Conservation (phyloP, 2,113 vertebrate genomes). For the Lamprotornis superbus region DNA sequence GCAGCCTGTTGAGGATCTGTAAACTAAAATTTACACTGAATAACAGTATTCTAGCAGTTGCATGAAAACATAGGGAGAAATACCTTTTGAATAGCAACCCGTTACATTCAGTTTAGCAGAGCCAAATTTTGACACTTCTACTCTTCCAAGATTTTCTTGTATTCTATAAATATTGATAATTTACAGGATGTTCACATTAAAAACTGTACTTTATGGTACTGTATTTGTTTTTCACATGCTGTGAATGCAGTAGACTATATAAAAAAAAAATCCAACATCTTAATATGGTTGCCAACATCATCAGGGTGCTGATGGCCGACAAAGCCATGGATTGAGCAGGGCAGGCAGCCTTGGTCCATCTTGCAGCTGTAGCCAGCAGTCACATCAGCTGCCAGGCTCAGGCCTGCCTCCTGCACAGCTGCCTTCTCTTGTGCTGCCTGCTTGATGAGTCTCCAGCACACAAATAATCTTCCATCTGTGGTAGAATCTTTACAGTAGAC, state of each 20-base stretch:
- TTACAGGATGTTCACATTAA: slow-evolving; percentile 10
- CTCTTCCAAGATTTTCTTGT: neutral
- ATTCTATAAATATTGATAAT: neutral
- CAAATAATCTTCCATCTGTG: neutral
- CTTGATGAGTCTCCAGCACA: neutral
- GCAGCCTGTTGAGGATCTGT: neutral
- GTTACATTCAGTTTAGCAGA: neutral
- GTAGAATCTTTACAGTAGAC: neutral
- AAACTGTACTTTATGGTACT: neutral
- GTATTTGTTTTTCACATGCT: neutral
- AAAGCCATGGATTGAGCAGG: accelerated
- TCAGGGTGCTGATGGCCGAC: neutral
- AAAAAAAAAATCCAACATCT: neutral
- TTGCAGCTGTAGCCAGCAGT: accelerated
- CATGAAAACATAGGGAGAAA: neutral
- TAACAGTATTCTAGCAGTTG: neutral
- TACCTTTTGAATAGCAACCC: neutral
- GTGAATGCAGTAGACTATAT: neutral
- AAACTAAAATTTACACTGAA: neutral
- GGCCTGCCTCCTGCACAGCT: neutral
- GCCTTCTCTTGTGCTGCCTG: neutral
- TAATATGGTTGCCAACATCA: neutral
- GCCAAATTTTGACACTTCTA: neutral
- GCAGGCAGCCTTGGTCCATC: neutral
- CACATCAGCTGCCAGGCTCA: neutral